A percentile compares a stretch with the other conserved stretches of the same genome.
phyloP scores from a whole-genome alignment of 2,113 vertebrate species.

The Pipra filicauda region DNA sequence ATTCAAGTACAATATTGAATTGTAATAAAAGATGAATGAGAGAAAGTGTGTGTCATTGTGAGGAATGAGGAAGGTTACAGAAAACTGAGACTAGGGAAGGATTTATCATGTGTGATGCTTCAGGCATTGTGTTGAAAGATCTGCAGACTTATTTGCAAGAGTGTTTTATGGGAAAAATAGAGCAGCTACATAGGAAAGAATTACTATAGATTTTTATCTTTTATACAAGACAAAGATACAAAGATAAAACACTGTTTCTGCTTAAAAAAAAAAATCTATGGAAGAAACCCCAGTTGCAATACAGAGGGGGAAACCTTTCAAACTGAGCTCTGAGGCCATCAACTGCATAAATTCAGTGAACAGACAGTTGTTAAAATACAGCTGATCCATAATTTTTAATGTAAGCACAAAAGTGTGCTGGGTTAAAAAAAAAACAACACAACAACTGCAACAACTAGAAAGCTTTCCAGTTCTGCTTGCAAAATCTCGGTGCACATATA shows the following conservation, averaged over 20 bases:
- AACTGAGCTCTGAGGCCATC: slow-evolving; percentile 60
- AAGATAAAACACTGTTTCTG: slow-evolving; percentile 64
- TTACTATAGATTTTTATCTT: slow-evolving; percentile 76
- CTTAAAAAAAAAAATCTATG: slow-evolving; percentile 38
- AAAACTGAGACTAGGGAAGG: slow-evolving; percentile 75
- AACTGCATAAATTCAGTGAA: slow-evolving; percentile 48
- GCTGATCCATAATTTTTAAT: slow-evolving; percentile 57
- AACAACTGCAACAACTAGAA: slow-evolving; percentile 47
- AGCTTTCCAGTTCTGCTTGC: slow-evolving; percentile 41
- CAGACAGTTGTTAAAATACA: slow-evolving; percentile 63
- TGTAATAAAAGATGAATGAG: slow-evolving; percentile 86
- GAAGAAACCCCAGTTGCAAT: slow-evolving; percentile 67
- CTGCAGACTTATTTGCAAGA: slow-evolving; percentile 79
- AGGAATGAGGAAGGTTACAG: slow-evolving; percentile 79
- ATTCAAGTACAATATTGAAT: slow-evolving; percentile 82
- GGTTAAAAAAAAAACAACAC: not conserved
- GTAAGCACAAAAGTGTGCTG: slow-evolving; percentile 42
- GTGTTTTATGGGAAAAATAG: slow-evolving; percentile 76
- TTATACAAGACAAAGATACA: slow-evolving; percentile 76
- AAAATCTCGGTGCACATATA: slow-evolving; percentile 27
- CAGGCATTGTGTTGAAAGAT: slow-evolving; percentile 77
- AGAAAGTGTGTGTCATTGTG: slow-evolving; percentile 80
- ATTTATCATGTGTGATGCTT: slow-evolving; percentile 79
- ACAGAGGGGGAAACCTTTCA: slow-evolving; percentile 51
- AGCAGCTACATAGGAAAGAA: slow-evolving; percentile 71